Evolutionary conservation across 1,140 invertebrate species (phyloP).

Genomic region (Neodiprion lecontei): DNA sequence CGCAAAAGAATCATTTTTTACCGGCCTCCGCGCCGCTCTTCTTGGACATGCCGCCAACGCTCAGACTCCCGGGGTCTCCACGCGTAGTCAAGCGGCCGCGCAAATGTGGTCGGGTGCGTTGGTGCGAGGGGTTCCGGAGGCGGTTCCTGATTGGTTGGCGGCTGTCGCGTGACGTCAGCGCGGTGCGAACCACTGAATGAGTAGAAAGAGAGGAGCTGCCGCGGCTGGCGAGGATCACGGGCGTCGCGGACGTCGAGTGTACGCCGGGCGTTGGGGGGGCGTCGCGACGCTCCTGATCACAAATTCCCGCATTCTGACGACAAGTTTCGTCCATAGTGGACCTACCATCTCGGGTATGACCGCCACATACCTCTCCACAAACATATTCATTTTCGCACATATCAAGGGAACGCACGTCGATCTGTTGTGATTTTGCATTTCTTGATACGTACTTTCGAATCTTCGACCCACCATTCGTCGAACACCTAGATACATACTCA

Average conservation of each 20-base stretch:
- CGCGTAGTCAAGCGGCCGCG: background rate
- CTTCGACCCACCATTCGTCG: too few relatives aligned
- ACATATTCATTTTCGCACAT: too few relatives aligned
- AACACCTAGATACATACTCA: too few relatives aligned
- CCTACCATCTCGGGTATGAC: slow-evolving; percentile 4
- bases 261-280: background rate
- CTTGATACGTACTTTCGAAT: too few relatives aligned
- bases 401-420: too few relatives aligned
- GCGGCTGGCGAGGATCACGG: background rate
- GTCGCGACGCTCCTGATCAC: slow-evolving; percentile 3
- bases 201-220: background rate
- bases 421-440: too few relatives aligned
- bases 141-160: background rate
- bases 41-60: background rate
- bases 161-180: slow-evolving; percentile 3
- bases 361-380: background rate
- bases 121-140: background rate
- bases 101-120: background rate
- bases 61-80: background rate
- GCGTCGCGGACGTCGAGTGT: background rate
- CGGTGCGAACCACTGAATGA: slow-evolving; percentile 7
- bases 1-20: background rate
- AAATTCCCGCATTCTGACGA: slow-evolving; percentile 4
- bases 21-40: background rate
- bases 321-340: slow-evolving; percentile 4